Evolutionary conservation across 2,888 invertebrate species (phyloP), one percentile per base, ranked within the genome.

Genomic region (Cylindroiulus punctatus): DNA sequence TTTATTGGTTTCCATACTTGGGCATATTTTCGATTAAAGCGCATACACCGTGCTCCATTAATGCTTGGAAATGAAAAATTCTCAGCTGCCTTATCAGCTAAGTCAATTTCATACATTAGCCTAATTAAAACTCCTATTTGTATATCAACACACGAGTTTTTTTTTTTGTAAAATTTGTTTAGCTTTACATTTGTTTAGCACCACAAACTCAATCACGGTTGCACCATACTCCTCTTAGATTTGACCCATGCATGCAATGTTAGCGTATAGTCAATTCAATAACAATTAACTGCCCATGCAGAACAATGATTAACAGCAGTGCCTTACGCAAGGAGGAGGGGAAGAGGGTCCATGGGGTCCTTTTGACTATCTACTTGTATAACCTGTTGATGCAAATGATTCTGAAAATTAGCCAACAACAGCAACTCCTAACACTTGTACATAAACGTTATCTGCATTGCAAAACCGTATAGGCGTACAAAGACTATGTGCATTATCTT

Each of bases 21-120:
- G 65, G 22, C 65, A 65, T 65, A 65, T 65, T 65, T 65, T 65
- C 65, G 65, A 65, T 65, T 65, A 65, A 26, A 65, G 65, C 65
- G 22, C 26, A 4, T 26, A n/a, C 65, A 65, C 19, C 19, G 65
- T 65, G 65, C 65, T 65, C 65, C 65, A 65, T 8, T 19, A 65
- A 65, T 65, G 65, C 65, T n/a, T 52, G 19, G 22, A 65, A 26
- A 65, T 19, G 19, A 65, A 65, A 26, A 65, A 26, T 65, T 5
- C 19, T 10, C 26, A 26, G 26, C 26, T 65, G 10, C 19, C 65
- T 65, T 65, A 65, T 65, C 65, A 65, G 65, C 3, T 65, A 65
- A 65, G 65, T 65, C 26, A 65, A 65, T 65, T 65, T 65, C 22
- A 0, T 26, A 22, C 26, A 65, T 65, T 65, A 52, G 52, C 52